Conservation (phyloP, 2,113 vertebrate species). For the Chloebia gouldiae region DNA sequence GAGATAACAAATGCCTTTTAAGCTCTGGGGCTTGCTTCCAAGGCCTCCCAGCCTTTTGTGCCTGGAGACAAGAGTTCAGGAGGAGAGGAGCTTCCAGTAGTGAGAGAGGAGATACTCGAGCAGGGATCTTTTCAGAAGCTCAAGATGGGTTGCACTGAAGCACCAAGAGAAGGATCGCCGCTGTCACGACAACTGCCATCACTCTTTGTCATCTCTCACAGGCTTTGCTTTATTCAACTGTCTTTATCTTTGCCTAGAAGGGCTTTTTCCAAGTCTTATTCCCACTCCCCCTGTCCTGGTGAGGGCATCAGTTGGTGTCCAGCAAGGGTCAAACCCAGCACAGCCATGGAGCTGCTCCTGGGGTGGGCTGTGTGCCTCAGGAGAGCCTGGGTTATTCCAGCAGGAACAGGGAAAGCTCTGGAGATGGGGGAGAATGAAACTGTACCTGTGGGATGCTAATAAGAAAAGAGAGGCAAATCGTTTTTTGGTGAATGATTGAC, state of each 20-base stretch:
- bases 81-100: background rate
- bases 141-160: background rate
- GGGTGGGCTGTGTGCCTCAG: background rate
- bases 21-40: background rate
- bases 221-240: background rate
- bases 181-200: background rate
- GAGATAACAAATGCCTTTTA: background rate
- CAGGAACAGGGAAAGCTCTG: background rate
- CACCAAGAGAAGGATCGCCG: background rate
- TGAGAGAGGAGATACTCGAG: background rate
- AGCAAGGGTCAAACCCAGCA: background rate
- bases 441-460: background rate
- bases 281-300: background rate
- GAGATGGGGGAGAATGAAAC: rapidly evolving
- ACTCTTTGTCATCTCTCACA: background rate
- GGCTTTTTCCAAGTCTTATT: background rate
- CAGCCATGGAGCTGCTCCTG: background rate
- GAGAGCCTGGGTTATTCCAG: background rate
- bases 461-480: background rate
- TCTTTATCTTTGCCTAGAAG: background rate
- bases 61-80: background rate
- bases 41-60: background rate
- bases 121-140: background rate
- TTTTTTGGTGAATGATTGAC: background rate
- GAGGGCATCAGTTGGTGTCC: background rate